Conservation (phyloP, 2,113 vertebrate genomes). For the Oryzias curvinotus region DNA sequence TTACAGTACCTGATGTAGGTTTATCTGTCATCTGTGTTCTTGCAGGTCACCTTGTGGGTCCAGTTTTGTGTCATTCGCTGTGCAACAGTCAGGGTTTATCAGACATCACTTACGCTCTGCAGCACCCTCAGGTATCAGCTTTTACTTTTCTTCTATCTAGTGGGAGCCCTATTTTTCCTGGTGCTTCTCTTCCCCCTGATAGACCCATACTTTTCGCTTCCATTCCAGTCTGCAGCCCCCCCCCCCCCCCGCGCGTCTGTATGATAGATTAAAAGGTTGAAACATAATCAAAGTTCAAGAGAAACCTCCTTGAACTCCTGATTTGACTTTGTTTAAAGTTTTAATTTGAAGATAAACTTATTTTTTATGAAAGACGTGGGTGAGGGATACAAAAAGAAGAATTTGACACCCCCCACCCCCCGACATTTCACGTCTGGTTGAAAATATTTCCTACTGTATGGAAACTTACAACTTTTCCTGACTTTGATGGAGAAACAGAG, state of each 20-base stretch:
- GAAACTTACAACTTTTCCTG: slow-evolving; percentile 51
- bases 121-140: slow-evolving; percentile 26
- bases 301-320: not conserved
- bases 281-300: slow-evolving; percentile 11
- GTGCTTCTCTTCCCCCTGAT: slow-evolving; percentile 74
- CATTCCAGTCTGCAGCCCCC: slow-evolving; percentile 69
- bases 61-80: slow-evolving; percentile 82
- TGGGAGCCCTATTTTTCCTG: slow-evolving; percentile 40
- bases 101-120: slow-evolving; percentile 71
- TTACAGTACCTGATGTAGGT: not conserved
- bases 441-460: slow-evolving; percentile 68
- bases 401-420: slow-evolving; percentile 24
- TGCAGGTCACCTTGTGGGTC: slow-evolving; percentile 79
- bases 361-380: slow-evolving; percentile 7
- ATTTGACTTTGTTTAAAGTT: slow-evolving; percentile 12
- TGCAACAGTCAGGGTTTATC: slow-evolving; percentile 84
- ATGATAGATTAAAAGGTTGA: slow-evolving; percentile 47
- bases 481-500: slow-evolving; percentile 7
- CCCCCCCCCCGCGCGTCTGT: slow-evolving; percentile 32
- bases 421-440: slow-evolving; percentile 62
- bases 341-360: slow-evolving; percentile 9
- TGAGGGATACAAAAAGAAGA: slow-evolving; percentile 10
- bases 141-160: slow-evolving; percentile 37
- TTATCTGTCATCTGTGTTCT: not conserved
- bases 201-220: slow-evolving; percentile 75